Base-by-base conservation (phyloP, 1,140 invertebrate genomes). In the Apis florea region DNA sequence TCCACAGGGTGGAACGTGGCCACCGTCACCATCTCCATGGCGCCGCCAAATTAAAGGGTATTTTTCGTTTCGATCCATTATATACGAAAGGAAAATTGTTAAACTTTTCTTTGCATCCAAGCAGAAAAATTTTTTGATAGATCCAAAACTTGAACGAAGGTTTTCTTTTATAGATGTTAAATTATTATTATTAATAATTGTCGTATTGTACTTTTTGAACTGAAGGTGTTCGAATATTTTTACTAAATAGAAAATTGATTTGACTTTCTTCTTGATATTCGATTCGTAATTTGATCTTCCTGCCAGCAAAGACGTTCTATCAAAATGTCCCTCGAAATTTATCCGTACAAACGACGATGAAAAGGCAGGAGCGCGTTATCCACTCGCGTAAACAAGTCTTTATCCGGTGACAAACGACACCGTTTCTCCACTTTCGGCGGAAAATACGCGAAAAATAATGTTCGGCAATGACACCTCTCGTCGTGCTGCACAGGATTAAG, bases 31-130 rank as follows among this genome's bases (percentile, higher is more conserved):
- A 63, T 13, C 21, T 88, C 89, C 85, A 87, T 84, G 88, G 85
- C 87, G 86, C 87, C 88, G 88, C 76, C 47, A 87, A 90, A 86
- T 82, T 74, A 89, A 49, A 59, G 59, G 63, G 53, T 59, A 61
- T 58, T 31, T 26, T 69, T 26, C 12, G 12, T 63, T 70, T 68
- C 49, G 19, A n/a, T n/a, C n/a, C n/a, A n/a, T n/a, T n/a, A n/a
- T n/a, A n/a, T n/a, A n/a, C n/a, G n/a, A n/a, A n/a, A n/a, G n/a
- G n/a, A n/a, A n/a, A n/a, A n/a, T n/a, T n/a, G n/a, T n/a, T n/a
- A n/a, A n/a, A n/a, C n/a, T n/a, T n/a, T n/a, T n/a, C n/a, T n/a
- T n/a, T n/a, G n/a, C n/a, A n/a, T n/a, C n/a, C n/a, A n/a, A n/a
- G n/a, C n/a, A n/a, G n/a, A n/a, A n/a, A n/a, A n/a, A n/a, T n/a